Conservation (phyloP, 2,888 invertebrate species). For the Prosopocoilus inquinatus region DNA sequence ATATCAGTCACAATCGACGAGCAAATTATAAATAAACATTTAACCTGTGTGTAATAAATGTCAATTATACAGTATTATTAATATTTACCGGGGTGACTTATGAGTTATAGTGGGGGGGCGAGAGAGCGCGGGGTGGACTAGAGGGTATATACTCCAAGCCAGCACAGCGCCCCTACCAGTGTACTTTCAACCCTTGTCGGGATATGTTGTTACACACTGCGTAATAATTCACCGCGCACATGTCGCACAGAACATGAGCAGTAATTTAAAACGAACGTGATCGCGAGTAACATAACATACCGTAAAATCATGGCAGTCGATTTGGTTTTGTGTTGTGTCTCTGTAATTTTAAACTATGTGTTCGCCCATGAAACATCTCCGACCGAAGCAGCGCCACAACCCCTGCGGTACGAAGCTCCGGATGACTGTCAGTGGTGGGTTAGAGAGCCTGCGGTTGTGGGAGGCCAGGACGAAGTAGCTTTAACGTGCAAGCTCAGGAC, state of each 20-base stretch:
- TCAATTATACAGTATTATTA: conserved; percentile 32
- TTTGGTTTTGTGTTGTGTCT: conserved; percentile 13
- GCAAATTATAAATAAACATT: no score
- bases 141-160: conserved; percentile 31
- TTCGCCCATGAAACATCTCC: conserved; percentile 9
- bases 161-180: conserved; percentile 31
- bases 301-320: background rate
- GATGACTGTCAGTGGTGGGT: conserved; percentile 83
- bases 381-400: conserved; percentile 37
- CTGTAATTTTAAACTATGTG: background rate
- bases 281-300: no score
- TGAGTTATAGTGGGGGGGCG: conserved; percentile 26
- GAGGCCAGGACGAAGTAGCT: conserved; percentile 65
- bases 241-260: conserved; percentile 2
- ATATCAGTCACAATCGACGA: no score
- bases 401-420: conserved; percentile 72
- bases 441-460: conserved; percentile 58
- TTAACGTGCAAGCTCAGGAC: conserved; percentile 78
- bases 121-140: conserved; percentile 24
- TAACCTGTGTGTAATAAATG: conserved; percentile 15
- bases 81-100: conserved; percentile 33
- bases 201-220: background rate
- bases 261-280: no score
- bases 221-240: conserved; percentile 10
- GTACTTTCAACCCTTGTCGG: conserved; percentile 26